Percentiles rank a stretch among this genome's conserved stretches.
phyloP scores from a whole-genome alignment of 2,113 vertebrate species.

The Eurypyga helias region DNA sequence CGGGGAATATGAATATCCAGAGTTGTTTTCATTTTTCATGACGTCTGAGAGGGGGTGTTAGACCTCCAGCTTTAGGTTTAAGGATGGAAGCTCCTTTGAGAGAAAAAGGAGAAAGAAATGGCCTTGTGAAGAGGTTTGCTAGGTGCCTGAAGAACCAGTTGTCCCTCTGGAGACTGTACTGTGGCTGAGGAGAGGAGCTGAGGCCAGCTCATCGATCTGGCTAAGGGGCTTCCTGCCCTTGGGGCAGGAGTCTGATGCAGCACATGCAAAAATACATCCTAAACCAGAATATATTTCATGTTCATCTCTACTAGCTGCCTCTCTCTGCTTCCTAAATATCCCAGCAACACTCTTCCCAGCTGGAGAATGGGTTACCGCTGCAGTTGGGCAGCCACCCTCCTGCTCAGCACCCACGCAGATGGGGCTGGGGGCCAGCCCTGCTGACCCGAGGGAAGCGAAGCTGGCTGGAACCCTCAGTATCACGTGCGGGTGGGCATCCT shows the following conservation, averaged over 20 bases:
- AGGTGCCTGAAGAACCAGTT: background rate
- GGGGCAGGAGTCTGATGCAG: background rate
- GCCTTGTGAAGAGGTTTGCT: background rate
- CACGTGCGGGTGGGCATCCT: rapidly evolving
- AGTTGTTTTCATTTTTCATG: background rate
- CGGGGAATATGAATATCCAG: background rate
- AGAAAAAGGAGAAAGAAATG: background rate
- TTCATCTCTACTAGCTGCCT: background rate
- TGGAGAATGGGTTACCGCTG: background rate
- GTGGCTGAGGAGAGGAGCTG: background rate
- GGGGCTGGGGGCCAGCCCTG: background rate
- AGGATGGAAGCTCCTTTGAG: background rate
- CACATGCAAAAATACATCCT: background rate
- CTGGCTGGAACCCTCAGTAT: background rate
- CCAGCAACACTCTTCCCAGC: background rate
- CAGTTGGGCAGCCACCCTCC: background rate
- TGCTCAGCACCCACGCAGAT: background rate
- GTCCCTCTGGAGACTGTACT: rapidly evolving
- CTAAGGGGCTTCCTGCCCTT: background rate
- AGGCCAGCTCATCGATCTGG: rapidly evolving
- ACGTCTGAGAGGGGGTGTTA: background rate
- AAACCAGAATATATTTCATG: rapidly evolving
- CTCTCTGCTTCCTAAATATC: background rate
- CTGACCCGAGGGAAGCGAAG: background rate
- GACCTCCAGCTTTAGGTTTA: background rate